Base-by-base conservation (phyloP, 2,888 invertebrate genomes). In the Sinotaia quadrata region DNA sequence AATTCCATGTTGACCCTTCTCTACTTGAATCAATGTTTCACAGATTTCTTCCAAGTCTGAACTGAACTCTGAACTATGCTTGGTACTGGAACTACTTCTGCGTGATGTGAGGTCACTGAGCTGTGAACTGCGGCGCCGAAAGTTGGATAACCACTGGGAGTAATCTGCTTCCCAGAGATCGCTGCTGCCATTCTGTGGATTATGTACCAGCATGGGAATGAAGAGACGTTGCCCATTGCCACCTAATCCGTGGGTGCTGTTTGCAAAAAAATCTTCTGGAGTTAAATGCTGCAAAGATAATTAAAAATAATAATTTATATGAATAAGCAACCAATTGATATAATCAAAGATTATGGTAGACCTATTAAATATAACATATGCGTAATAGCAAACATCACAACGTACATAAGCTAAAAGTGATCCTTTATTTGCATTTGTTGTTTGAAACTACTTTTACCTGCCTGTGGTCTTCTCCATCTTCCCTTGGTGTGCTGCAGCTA, bases 81-180 rank as follows among this genome's bases (percentile, higher is more conserved):
- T 78, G 0, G 83, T 81, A 51, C 81, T 81, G 57, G 81, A 79
- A 62, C 83, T 81, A 87, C 89, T 95, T 93, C 44, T 75, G 2
- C 84, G 74, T 1, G 84, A 83, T n/a, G 81, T 78, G n/a, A 84
- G 57, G 59, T 85, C 84, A 69, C 84, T 85, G 63, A 85, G 69
- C 72, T 85, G 84, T 5, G 85, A 85, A 68, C 85, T 85, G 27
- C 86, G 68, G 44, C 86, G 75, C 47, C 86, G 75, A 57, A 83
- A 79, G 44, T 80, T 75, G 24, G 75, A 71, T 69, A 81, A 75
- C 80, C 83, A 85, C 27, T 83, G 82, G 2, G 76, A 69, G 60
- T 80, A 81, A 62, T 81, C 78, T 8, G 81, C 79, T 37, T 81
- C 82, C 21, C 81, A 73, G 49, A 80, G 76, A 31, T 80, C 79